Base-by-base conservation (phyloP, 2,888 invertebrate genomes). In the Syrista parreyssii region DNA sequence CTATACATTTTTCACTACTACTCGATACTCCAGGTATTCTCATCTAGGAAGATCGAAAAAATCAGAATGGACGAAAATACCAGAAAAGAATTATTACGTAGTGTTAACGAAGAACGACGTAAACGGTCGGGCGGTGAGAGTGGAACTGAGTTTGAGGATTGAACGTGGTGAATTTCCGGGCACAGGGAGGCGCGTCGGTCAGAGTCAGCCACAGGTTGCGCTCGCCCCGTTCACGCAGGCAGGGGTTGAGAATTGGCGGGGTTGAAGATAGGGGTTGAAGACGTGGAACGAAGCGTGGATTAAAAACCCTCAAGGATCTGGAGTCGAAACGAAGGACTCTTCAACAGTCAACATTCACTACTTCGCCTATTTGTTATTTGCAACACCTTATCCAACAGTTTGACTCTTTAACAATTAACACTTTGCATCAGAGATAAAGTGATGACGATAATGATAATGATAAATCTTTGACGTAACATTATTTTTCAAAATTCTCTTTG, bases 171-270 rank as follows among this genome's bases (percentile, higher is more conserved):
- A 84, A 88, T 88, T 87, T 88, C 88, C 88, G 88, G 89, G 88
- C 85, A 86, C 32, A 33, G 88, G 87, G 88, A 87, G 89, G 89
- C 88, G 89, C 88, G 85, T 82, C 89, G 87, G 87, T 90, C 89
- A 89, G 88, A 87, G 89, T 89, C 88, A 90, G 90, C 90, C 88
- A 90, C 90, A 90, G 90, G 90, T 90, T 90, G 90, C 88, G 90
- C 84, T 83, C 82, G 81, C 75, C 81, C 81, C 83, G 83, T 84
- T 83, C 82, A 86, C 85, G 85, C 85, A 85, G 82, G 74, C 79
- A 73, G 72, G 40, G 40, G 71, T 31, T 71, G 32, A 31, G 71
- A 12, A 32, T 31, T 4, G 71, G 15, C 32, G 71, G 71, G 71
- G 71, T 30, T 71, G 32, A 71, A 71, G 31, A 71, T 33, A 71